Percentiles rank a stretch among this genome's conserved stretches.
Evolutionary conservation across 2,888 invertebrate species (phyloP).

Genomic region (Pandemis cinnamomeana): DNA sequence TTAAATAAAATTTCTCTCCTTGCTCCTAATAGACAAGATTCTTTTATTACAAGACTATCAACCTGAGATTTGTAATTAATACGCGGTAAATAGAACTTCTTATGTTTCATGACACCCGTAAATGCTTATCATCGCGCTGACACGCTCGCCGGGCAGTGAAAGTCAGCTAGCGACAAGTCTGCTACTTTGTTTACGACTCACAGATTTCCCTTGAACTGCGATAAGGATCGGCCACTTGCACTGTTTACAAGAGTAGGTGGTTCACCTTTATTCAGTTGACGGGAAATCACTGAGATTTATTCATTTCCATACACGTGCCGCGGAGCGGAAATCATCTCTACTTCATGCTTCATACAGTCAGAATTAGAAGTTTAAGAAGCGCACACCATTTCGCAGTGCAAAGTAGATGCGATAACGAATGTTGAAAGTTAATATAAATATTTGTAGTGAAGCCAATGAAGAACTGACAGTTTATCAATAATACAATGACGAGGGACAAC

Average conservation of each 20-base stretch:
- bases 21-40: neutral
- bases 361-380: neutral
- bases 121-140: constrained; percentile 38
- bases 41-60: neutral
- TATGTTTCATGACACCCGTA: constrained; percentile 34
- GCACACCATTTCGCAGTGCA: neutral
- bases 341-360: neutral
- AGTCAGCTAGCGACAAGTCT: constrained; percentile 55
- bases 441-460: too few species aligned
- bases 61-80: too few species aligned
- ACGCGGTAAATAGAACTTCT: neutral
- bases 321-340: neutral
- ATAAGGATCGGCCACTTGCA: constrained; percentile 50
- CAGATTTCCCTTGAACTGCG: constrained; percentile 61
- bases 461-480: too few species aligned
- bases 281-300: constrained; percentile 33
- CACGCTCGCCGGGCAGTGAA: constrained; percentile 49
- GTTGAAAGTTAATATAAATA: too few species aligned
- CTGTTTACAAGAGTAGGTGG: constrained; percentile 24
- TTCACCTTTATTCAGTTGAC: constrained; percentile 27
- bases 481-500: too few species aligned
- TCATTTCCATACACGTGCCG: constrained; percentile 10
- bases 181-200: constrained; percentile 55
- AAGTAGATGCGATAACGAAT: too few species aligned
- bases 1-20: neutral